Conservation (phyloP, 2,797 vertebrate species). For the Oreortyx pictus region DNA sequence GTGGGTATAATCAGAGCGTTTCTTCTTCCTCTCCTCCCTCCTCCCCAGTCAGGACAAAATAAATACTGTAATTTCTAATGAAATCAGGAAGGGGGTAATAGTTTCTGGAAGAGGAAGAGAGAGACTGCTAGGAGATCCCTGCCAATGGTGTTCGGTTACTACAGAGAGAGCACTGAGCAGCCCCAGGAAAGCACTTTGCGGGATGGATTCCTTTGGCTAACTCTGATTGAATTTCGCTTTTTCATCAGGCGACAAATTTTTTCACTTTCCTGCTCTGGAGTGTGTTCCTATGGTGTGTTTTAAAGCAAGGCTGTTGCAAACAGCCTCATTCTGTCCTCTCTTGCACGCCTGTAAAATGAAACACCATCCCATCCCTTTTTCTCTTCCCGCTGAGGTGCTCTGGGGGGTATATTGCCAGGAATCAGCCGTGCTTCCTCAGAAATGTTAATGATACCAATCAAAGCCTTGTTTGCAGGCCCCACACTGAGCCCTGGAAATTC, state of each 20-base stretch:
- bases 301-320: slow-evolving; percentile 1
- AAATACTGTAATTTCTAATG: slow-evolving; percentile 71
- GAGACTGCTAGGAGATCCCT: slow-evolving; percentile 37
- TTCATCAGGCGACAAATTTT: slow-evolving; percentile 43
- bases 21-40: slow-evolving; percentile 24
- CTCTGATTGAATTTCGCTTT: slow-evolving; percentile 56
- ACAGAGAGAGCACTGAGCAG: slow-evolving; percentile 49
- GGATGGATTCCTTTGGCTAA: slow-evolving; percentile 60
- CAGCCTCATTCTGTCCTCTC: background rate
- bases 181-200: slow-evolving; percentile 65
- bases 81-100: slow-evolving; percentile 75
- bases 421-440: slow-evolving; percentile 47
- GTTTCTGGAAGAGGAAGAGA: slow-evolving; percentile 76
- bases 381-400: slow-evolving; percentile 45
- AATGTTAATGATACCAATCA: slow-evolving; percentile 67
- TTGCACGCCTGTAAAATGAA: background rate
- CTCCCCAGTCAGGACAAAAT: slow-evolving; percentile 50
- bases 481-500: slow-evolving; percentile 55
- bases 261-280: slow-evolving; percentile 57
- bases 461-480: slow-evolving; percentile 48
- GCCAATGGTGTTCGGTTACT: slow-evolving; percentile 67
- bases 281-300: slow-evolving; percentile 1
- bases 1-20: slow-evolving; percentile 23
- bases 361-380: background rate
- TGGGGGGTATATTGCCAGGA: slow-evolving; percentile 59